These are phyloP conservation scores for Harmothoe impar DNA, from an alignment of 2,888 invertebrate genomes.

Conservation along the genomic window DNA sequence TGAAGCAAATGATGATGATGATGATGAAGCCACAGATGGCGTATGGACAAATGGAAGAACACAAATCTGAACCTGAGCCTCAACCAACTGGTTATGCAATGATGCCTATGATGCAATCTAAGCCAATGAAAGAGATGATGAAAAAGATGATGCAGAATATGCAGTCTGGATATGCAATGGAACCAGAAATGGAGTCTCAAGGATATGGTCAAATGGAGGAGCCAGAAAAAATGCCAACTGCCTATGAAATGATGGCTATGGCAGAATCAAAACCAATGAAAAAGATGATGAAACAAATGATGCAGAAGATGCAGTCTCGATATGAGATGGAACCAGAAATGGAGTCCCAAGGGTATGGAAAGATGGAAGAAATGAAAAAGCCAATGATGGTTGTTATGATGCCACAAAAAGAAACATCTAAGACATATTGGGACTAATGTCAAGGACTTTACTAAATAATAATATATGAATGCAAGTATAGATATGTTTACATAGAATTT, in stretches of 20 bases:
- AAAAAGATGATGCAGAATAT: neutral
- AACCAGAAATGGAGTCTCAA: neutral
- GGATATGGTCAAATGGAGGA: neutral
- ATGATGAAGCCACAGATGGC: neutral
- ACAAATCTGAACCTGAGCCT: neutral
- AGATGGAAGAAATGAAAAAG: constrained; percentile 21
- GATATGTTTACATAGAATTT: too few species aligned
- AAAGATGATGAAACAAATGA: neutral
- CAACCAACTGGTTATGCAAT: constrained; percentile 11
- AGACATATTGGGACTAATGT: neutral
- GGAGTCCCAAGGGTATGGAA: neutral
- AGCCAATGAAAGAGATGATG: too few species aligned
- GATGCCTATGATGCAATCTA: neutral
- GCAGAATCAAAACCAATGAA: neutral
- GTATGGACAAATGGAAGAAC: neutral
- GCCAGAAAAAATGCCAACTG: neutral
- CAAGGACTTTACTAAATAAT: neutral
- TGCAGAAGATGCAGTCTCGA: neutral
- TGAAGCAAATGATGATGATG: neutral
- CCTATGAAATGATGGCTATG: neutral
- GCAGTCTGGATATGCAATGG: too few species aligned
- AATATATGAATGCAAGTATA: too few species aligned
- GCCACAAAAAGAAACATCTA: neutral
- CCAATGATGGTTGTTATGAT: neutral
- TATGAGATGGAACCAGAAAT: neutral